Percentiles rank a stretch among this genome's conserved stretches.
These are phyloP conservation scores for Drosophila sproati DNA, from an alignment of 1,140 invertebrate genomes.

Conservation along the genomic window DNA sequence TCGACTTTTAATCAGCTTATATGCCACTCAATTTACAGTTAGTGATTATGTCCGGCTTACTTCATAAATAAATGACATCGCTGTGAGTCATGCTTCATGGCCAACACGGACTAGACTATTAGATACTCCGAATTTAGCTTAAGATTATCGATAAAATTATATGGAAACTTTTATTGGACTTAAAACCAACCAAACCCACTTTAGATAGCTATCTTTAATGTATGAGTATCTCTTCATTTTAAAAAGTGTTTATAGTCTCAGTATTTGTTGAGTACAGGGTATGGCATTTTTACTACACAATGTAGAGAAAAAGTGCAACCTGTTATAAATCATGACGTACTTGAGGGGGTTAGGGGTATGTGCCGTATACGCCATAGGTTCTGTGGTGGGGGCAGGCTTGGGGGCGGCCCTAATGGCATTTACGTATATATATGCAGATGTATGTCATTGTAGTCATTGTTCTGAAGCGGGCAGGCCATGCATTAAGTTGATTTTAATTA, in stretches of 20 bases:
- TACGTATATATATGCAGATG: background rate
- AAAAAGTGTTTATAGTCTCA: background rate
- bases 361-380: background rate
- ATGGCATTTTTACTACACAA: background rate
- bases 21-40: constrained; percentile 66
- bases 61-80: constrained; percentile 60
- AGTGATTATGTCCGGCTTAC: constrained; percentile 59
- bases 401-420: constrained; percentile 32
- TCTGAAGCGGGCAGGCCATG: constrained; percentile 29
- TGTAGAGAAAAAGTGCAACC: constrained; percentile 36
- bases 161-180: constrained; percentile 2
- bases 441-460: constrained; percentile 47
- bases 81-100: constrained; percentile 8
- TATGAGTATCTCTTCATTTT: background rate
- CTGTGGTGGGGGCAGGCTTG: constrained; percentile 15
- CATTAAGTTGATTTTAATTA: constrained; percentile 77
- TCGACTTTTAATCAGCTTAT: constrained; percentile 77
- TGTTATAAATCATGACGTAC: constrained; percentile 52
- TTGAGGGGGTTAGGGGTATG: background rate
- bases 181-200: no score
- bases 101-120: background rate
- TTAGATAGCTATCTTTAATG: no score
- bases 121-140: background rate
- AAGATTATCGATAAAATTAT: background rate
- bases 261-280: background rate